Conservation (phyloP, 2,113 vertebrate genomes). For the Toxotes jaculatrix region DNA sequence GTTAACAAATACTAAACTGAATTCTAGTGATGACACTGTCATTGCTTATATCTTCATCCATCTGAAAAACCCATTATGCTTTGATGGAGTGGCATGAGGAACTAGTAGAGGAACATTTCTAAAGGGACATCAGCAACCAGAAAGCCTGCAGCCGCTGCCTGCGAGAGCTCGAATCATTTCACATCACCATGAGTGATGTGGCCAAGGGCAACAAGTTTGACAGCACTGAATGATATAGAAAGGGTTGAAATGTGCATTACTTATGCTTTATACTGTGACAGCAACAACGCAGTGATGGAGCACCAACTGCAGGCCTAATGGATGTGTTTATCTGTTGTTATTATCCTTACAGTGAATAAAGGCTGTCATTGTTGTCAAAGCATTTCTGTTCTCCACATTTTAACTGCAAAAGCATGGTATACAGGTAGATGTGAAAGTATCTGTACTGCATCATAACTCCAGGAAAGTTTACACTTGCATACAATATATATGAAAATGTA, state of each 20-base stretch:
- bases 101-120: not conserved
- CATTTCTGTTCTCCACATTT: not conserved
- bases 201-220: slow-evolving; percentile 28
- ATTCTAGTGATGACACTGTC: no score
- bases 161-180: slow-evolving; percentile 22
- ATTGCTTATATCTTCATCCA: not conserved
- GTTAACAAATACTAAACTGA: no score
- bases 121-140: not conserved
- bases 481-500: not conserved
- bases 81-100: not conserved
- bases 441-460: not conserved
- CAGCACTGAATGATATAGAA: slow-evolving; percentile 13
- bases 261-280: not conserved
- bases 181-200: slow-evolving; percentile 40
- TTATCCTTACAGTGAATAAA: not conserved
- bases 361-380: not conserved
- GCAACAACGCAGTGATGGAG: not conserved
- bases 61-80: not conserved
- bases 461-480: not conserved
- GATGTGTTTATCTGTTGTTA: slow-evolving; percentile 5
- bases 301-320: not conserved
- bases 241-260: not conserved
- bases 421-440: no score
- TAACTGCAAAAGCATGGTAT: not conserved
- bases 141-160: not conserved